Evolutionary conservation across 1,140 invertebrate species (phyloP), one percentile per base, ranked within the genome.

Genomic region (Agrilus planipennis): DNA sequence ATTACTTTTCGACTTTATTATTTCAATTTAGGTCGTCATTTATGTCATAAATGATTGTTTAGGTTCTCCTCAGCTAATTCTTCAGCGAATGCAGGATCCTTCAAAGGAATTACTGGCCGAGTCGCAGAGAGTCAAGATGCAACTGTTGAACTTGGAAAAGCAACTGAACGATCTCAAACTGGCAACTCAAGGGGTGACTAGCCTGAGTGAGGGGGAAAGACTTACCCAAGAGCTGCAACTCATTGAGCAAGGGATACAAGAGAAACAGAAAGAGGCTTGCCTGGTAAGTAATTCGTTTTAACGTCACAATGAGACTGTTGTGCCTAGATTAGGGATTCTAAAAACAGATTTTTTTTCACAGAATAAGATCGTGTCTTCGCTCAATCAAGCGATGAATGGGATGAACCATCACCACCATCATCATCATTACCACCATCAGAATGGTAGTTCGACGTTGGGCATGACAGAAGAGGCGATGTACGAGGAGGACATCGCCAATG

Each of bases 151-250:
- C 52, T 57, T 79, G 28, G 75, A 79, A 41, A 74, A 71, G 41
- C 74, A 77, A 53, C 69, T 79, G 2, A 76, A 77, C 51, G 75
- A 77, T 55, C 60, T 79, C 34, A 77, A 77, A 63, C 66, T 77
- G 57, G 47, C 44, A 14, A 52, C 56, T 4, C 53, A 63, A 39
- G 70, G 66, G 23, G 53, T 61, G 7, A 49, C 55, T 6, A 62
- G 63, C 14, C 60, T 72, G 36, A 65, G 58, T 41, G 67, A 75
- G 47, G 68, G 71, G 15, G 75, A 77, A 46, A 62, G 70, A 44
- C 52, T 79, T 12, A 70, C 73, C 15, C 70, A 76, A 49, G 76
- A 80, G 55, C 58, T 79, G 19, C 72, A 75, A 46, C 62, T 76
- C 48, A 77, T 79, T 15, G 75, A 79, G 56, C 74, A 77, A 41